Conservation (phyloP, 2,888 invertebrate species). For the Drosophila phalerata region DNA sequence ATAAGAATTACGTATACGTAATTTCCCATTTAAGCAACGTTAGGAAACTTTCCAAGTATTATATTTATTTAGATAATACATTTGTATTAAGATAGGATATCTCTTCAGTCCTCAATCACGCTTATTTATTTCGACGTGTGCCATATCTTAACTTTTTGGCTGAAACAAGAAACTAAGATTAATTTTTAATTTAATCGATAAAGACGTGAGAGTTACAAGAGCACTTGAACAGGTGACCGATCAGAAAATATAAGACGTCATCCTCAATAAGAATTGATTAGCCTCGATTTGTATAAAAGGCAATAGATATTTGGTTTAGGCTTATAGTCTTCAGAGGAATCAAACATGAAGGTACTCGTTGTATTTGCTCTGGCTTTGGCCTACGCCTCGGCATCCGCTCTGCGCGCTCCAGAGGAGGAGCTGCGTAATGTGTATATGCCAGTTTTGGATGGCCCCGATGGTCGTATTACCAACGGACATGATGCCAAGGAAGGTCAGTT, state of each 20-base stretch:
- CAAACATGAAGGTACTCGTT: constrained; percentile 74
- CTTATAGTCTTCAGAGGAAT: constrained; percentile 36
- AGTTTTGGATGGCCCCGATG: constrained; percentile 48
- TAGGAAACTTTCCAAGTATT: constrained; percentile 16
- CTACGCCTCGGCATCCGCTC: constrained; percentile 64
- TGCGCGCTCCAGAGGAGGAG: constrained; percentile 35
- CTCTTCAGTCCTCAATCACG: constrained; percentile 6
- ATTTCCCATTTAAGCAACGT: neutral
- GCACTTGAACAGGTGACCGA: constrained; percentile 22
- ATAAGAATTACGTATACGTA: constrained; percentile 11
- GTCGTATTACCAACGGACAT: constrained; percentile 72
- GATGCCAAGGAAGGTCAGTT: constrained; percentile 67
- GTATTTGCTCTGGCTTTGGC: constrained; percentile 72
- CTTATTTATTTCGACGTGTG: neutral
- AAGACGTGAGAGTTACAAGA: constrained; percentile 28
- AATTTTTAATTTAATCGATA: constrained; percentile 44
- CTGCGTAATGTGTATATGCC: constrained; percentile 51
- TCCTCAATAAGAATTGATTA: neutral
- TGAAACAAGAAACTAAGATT: constrained; percentile 18
- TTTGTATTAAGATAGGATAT: constrained; percentile 4
- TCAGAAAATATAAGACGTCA: constrained; percentile 28
- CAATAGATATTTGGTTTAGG: neutral
- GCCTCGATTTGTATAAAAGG: constrained; percentile 29
- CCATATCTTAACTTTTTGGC: constrained; percentile 5
- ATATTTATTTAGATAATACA: constrained; percentile 5